Evolutionary conservation across 2,113 vertebrate species (phyloP).

Genomic region (Zeus faber): DNA sequence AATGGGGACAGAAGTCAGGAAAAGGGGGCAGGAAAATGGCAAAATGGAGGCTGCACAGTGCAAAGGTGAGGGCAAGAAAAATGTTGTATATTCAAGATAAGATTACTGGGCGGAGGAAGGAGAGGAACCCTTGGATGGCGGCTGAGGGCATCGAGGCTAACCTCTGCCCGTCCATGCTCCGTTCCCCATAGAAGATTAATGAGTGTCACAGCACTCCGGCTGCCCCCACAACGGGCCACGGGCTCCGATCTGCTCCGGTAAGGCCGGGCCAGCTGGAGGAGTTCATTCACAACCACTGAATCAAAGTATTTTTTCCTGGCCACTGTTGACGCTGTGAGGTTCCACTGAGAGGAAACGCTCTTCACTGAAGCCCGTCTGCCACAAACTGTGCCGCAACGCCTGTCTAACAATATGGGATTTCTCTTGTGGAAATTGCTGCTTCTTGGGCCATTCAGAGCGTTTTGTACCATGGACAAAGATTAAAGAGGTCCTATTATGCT

Average conservation of each 20-base stretch:
- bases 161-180: conserved; percentile 10
- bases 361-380: conserved; percentile 4
- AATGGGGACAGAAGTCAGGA: too few species aligned
- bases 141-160: background rate
- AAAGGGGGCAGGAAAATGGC: background rate
- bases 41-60: background rate
- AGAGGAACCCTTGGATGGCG: background rate
- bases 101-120: too few species aligned
- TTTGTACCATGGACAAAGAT: background rate
- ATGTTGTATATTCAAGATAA: too few species aligned
- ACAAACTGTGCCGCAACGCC: background rate
- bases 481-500: background rate
- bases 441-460: background rate
- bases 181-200: conserved; percentile 45
- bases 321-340: background rate
- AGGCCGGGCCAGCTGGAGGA: conserved; percentile 7
- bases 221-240: conserved; percentile 25
- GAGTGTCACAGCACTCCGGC: conserved; percentile 15
- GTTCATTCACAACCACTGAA: conserved; percentile 24
- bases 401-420: background rate
- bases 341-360: background rate
- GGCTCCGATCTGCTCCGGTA: conserved; percentile 36
- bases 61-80: background rate
- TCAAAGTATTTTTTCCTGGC: background rate
- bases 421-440: background rate